These are phyloP conservation scores for Epistrophella euchroma DNA, from an alignment of 2,888 invertebrate genomes.

Conservation along the genomic window DNA sequence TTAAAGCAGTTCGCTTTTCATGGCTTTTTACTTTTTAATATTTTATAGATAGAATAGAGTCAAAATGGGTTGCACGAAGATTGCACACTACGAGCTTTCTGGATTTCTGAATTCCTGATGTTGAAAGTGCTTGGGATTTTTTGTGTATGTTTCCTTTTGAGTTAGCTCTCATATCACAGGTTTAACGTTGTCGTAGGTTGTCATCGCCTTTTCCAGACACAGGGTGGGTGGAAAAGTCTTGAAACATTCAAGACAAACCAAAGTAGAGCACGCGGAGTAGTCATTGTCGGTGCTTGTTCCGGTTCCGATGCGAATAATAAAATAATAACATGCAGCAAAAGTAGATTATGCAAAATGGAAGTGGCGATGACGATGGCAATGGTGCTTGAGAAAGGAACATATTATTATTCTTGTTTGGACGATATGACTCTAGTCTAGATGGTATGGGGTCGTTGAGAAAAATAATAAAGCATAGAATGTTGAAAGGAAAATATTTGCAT, in stretches of 20 bases:
- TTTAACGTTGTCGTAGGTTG: neutral
- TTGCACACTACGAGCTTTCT: constrained; percentile 15
- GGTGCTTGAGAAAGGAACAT: constrained; percentile 1
- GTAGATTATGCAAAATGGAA: constrained; percentile 11
- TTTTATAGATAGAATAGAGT: constrained; percentile 11
- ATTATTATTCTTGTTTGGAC: neutral
- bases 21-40: neutral
- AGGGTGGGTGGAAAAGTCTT: constrained; percentile 2
- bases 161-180: constrained; percentile 13
- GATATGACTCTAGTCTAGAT: constrained; percentile 38
- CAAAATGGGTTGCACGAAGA: constrained; percentile 8
- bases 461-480: constrained; percentile 31
- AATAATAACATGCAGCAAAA: constrained; percentile 5
- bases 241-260: constrained; percentile 38
- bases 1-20: constrained; percentile 18
- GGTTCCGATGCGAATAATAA: constrained; percentile 1
- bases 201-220: neutral
- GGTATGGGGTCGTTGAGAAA: constrained; percentile 19
- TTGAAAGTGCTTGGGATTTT: constrained; percentile 18
- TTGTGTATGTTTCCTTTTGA: constrained; percentile 4
- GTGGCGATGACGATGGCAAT: neutral
- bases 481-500: constrained; percentile 44
- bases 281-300: constrained; percentile 20
- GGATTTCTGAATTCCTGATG: constrained; percentile 27
- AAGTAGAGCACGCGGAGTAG: constrained; percentile 18